These are phyloP conservation scores for Octopus sinensis DNA, from an alignment of 1,140 invertebrate species.

Conservation along the genomic window DNA sequence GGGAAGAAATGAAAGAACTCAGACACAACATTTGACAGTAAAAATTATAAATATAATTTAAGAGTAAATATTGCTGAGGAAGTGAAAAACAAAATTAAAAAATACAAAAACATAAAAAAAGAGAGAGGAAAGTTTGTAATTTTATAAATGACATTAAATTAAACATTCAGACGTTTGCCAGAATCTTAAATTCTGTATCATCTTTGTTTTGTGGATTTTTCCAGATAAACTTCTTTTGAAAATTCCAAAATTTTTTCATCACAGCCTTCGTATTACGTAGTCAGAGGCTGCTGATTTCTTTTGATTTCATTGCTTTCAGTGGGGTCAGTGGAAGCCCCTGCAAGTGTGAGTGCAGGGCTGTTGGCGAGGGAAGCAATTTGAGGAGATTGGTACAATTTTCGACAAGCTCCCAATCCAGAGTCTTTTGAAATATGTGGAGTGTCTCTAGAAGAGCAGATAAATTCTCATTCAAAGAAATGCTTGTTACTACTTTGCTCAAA, in stretches of 20 bases:
- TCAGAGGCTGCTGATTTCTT: not conserved
- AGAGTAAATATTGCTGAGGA: too few species aligned
- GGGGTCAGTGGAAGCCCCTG: not conserved
- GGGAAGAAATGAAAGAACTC: too few species aligned
- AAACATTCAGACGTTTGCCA: not conserved
- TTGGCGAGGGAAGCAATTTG: not conserved
- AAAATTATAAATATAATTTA: too few species aligned
- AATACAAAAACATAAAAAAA: too few species aligned
- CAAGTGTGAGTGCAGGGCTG: not conserved
- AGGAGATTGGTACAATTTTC: not conserved
- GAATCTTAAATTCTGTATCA: not conserved
- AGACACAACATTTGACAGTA: too few species aligned
- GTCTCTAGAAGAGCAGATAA: not conserved
- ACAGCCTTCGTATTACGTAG: not conserved
- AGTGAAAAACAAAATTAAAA: too few species aligned
- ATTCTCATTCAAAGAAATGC: not conserved
- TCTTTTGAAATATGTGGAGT: not conserved
- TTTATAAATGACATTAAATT: too few species aligned
- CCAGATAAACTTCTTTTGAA: not conserved
- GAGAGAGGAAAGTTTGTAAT: too few species aligned
- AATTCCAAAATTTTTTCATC: slow-evolving; percentile 7
- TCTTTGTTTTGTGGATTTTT: not conserved
- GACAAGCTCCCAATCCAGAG: not conserved
- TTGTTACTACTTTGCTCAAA: not conserved
- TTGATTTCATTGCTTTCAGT: not conserved